These are phyloP conservation scores for Agapornis roseicollis DNA, from an alignment of 2,113 vertebrate species.

Conservation along the genomic window DNA sequence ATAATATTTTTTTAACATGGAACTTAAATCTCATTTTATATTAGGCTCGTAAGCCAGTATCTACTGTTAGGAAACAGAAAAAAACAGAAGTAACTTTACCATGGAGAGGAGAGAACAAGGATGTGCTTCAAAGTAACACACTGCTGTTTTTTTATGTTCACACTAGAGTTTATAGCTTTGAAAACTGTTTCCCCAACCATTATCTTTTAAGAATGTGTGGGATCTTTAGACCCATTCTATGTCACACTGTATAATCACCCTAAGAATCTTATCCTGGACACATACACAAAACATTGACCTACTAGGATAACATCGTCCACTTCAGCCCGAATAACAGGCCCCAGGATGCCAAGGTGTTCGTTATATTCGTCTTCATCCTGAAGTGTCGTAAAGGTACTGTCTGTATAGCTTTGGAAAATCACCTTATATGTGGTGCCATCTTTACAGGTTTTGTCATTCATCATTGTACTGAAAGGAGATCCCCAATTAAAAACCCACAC, in stretches of 20 bases:
- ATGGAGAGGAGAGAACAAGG: not conserved
- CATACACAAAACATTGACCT: conserved; percentile 3
- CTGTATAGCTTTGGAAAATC: conserved; percentile 86
- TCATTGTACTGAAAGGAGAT: conserved; percentile 57
- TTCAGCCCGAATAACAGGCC: conserved; percentile 90
- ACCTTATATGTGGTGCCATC: conserved; percentile 77
- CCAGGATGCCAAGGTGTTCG: conserved; percentile 92
- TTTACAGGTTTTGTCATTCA: conserved; percentile 17
- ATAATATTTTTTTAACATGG: not conserved
- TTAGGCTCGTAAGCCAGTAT: not conserved
- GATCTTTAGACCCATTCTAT: not conserved
- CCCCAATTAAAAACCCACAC: not conserved
- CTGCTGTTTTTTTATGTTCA: not conserved
- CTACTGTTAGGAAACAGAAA: not conserved
- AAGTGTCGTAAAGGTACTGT: conserved; percentile 81
- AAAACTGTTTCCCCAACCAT: not conserved
- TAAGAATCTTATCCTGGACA: not conserved
- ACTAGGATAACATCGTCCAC: conserved; percentile 90
- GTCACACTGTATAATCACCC: not conserved
- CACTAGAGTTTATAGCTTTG: not conserved
- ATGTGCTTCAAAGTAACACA: not conserved
- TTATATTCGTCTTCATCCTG: conserved; percentile 82
- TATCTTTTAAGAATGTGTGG: not conserved
- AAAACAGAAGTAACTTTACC: not conserved
- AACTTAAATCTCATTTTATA: not conserved